Conservation (phyloP, 1,140 invertebrate genomes). For the Zaprionus kolodkinae region DNA sequence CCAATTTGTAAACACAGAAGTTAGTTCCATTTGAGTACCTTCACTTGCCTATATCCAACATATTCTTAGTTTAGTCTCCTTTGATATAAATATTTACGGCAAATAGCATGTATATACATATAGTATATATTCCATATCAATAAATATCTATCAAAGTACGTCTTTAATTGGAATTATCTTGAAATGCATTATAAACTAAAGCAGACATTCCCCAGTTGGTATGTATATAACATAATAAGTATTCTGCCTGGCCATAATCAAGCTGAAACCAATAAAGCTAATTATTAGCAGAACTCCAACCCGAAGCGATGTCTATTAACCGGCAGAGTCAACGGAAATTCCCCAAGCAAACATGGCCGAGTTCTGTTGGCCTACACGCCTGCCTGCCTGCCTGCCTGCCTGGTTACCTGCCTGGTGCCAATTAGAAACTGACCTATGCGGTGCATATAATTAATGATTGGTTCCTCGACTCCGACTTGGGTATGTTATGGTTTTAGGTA, state of each 20-base stretch:
- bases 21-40: too few species aligned
- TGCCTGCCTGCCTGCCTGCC: neutral
- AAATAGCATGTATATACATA: too few species aligned
- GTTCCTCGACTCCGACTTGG: slow-evolving; percentile 29
- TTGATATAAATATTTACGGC: too few species aligned
- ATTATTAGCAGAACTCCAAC: slow-evolving; percentile 13
- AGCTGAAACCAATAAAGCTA: slow-evolving; percentile 22
- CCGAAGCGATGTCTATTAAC: slow-evolving; percentile 18
- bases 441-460: slow-evolving; percentile 75
- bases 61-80: too few species aligned
- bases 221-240: slow-evolving; percentile 8
- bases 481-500: slow-evolving; percentile 24
- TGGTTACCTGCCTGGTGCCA: slow-evolving; percentile 25
- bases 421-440: slow-evolving; percentile 40
- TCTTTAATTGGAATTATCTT: too few species aligned
- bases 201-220: neutral
- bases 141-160: too few species aligned
- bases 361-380: neutral
- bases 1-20: too few species aligned
- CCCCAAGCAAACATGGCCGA: slow-evolving; percentile 26
- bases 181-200: too few species aligned
- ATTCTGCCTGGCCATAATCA: slow-evolving; percentile 15
- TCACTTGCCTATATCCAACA: too few species aligned
- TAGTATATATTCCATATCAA: too few species aligned
- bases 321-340: slow-evolving; percentile 20